Percentiles rank a stretch among this genome's conserved stretches.
These are phyloP conservation scores for Escarpia spicata DNA, from an alignment of 2,888 invertebrate genomes.

Conservation along the genomic window DNA sequence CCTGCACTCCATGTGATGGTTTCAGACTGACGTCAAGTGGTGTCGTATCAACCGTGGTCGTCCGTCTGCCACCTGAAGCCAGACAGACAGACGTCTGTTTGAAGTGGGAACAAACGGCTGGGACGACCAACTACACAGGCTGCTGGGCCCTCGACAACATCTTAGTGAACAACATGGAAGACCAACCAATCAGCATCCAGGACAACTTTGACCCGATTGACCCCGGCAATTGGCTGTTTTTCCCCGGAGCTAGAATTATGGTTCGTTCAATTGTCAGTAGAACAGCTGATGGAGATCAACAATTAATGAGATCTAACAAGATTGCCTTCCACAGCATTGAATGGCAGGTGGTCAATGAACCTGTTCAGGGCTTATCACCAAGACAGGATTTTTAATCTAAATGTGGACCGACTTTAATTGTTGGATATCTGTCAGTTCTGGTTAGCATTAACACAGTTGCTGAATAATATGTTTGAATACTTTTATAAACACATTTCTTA, in stretches of 20 bases:
- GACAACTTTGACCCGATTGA: slow-evolving; percentile 65
- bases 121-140: slow-evolving; percentile 42
- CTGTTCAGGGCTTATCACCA: neutral
- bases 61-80: slow-evolving; percentile 59
- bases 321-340: neutral
- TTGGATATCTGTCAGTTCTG: neutral
- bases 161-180: slow-evolving; percentile 59
- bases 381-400: neutral
- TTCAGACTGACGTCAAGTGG: neutral
- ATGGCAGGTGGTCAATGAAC: neutral
- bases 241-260: slow-evolving; percentile 64
- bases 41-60: slow-evolving; percentile 34
- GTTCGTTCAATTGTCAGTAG: slow-evolving; percentile 45
- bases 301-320: neutral
- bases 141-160: slow-evolving; percentile 66
- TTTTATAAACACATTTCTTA: neutral
- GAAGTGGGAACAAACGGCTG: slow-evolving; percentile 51
- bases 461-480: neutral
- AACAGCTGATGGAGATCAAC: neutral
- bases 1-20: neutral
- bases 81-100: slow-evolving; percentile 55
- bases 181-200: slow-evolving; percentile 53
- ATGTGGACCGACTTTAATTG: neutral
- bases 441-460: neutral
- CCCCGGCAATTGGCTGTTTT: slow-evolving; percentile 64